Base-by-base conservation (phyloP, 2,888 invertebrate genomes). In the Byasa hedistus region DNA sequence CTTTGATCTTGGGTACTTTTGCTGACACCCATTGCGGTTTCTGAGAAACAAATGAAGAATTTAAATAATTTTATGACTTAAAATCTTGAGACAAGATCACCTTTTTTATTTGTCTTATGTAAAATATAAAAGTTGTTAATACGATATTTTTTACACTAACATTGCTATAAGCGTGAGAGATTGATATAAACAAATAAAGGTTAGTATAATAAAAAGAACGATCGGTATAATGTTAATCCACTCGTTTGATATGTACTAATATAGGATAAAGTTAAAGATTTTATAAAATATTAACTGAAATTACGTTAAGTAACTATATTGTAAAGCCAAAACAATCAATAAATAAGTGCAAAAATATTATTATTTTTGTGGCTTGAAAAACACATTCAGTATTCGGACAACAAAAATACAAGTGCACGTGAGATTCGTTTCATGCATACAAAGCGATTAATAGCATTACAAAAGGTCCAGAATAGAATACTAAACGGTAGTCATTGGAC, bases 11-110 rank as follows among this genome's bases (percentile, higher is more conserved):
- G 96, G 0, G 96, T 96, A 71, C 93, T 94, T 82, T 96, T 96
- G 75, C 95, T 96, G 0, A 97, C 96, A 61, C 97, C 97, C 97
- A 97, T 97, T 0, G 96, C 97, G 51, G 97, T 97, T 92, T 97
- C 96, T 95, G 80, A 51, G 85, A 85, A 61, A 48, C 61, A 27
- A 68, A 48, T 48, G 44, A 19, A n/a, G 8, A n/a, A n/a, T 48
- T 48, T 19, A 2, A 48, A 5, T 48, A 19, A 48, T 4, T 5
- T 5, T 48, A n/a, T 3, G 8, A 12, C 0, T 19, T n/a, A n/a
- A 2, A n/a, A n/a, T 48, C n/a, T 48, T n/a, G 5, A 7, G 19
- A 10, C 32, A 32, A 32, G 8, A 32, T 32, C 32, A 7, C 8
- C 8, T 10, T 10, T 10, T 32, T 32, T 32, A 15, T 1, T 39